These are phyloP conservation scores for Acanthococcus lagerstroemiae DNA, from an alignment of 2,888 invertebrate species.

Conservation along the genomic window DNA sequence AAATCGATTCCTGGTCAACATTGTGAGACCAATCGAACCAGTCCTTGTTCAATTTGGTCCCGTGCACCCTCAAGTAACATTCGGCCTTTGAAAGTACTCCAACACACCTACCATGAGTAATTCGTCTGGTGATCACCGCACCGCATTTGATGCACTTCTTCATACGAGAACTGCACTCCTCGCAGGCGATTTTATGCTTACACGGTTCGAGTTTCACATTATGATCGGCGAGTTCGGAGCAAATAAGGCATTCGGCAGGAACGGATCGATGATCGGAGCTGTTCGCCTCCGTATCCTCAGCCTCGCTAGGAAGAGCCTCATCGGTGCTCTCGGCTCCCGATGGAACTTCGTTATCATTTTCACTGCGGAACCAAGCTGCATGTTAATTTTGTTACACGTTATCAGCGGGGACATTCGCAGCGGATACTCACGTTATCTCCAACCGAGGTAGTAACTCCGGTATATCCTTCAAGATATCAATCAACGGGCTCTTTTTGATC, in stretches of 20 bases:
- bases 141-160: constrained; percentile 65
- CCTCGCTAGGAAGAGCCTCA: neutral
- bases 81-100: neutral
- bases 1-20: too few relatives aligned
- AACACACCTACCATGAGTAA: constrained; percentile 43
- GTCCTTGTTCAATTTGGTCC: neutral
- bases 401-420: neutral
- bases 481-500: constrained; percentile 6
- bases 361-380: too few relatives aligned
- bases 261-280: constrained; percentile 36
- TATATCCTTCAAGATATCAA: constrained; percentile 17
- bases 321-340: neutral
- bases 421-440: constrained; percentile 6
- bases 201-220: constrained; percentile 62
- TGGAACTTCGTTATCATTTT: constrained; percentile 2
- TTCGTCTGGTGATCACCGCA: constrained; percentile 48
- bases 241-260: constrained; percentile 57
- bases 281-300: neutral
- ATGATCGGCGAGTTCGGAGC: constrained; percentile 55
- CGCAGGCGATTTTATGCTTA: constrained; percentile 61
- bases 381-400: too few relatives aligned
- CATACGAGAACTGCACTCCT: constrained; percentile 64
- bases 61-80: neutral
- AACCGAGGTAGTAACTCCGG: constrained; percentile 16
- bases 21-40: too few relatives aligned